These are phyloP conservation scores for Chiridota heheva DNA, from an alignment of 35 echinoderm and acorn worm genomes.

Conservation along the genomic window DNA sequence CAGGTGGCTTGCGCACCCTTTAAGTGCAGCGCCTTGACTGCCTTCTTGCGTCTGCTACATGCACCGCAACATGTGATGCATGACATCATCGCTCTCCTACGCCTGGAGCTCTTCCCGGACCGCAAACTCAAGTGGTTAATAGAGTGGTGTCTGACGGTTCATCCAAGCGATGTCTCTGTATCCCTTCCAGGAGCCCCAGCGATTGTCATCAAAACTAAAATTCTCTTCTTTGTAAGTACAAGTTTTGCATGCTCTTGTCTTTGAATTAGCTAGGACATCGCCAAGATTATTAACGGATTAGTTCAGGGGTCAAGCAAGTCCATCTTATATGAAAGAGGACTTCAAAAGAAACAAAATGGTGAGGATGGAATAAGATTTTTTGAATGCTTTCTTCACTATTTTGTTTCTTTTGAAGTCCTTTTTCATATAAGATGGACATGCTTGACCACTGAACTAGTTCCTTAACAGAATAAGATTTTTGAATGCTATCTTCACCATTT, in stretches of 20 bases:
- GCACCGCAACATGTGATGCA: slow-evolving; percentile 64
- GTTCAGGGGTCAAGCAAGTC: no score
- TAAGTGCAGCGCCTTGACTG: slow-evolving; percentile 61
- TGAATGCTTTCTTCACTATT: no score
- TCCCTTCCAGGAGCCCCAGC: slow-evolving; percentile 70
- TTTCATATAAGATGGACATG: no score
- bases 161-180: slow-evolving; percentile 54
- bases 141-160: slow-evolving; percentile 90
- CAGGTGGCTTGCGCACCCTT: slow-evolving; percentile 95
- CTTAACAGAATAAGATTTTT: no score
- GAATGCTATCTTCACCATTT: no score
- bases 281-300: no score
- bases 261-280: not conserved
- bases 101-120: slow-evolving; percentile 79
- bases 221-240: slow-evolving; percentile 92
- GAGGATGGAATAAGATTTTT: no score
- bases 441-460: no score
- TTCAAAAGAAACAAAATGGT: no score
- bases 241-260: no score
- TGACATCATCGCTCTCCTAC: slow-evolving; percentile 78
- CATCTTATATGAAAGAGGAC: no score
- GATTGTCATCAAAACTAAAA: slow-evolving; percentile 92
- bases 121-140: slow-evolving; percentile 72
- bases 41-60: slow-evolving; percentile 68
- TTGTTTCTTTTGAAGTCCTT: no score